A percentile compares a stretch with the other conserved stretches of the same genome.
These are phyloP conservation scores for Corythornis vintsioides DNA, from an alignment of 2,113 vertebrate genomes.

Conservation along the genomic window DNA sequence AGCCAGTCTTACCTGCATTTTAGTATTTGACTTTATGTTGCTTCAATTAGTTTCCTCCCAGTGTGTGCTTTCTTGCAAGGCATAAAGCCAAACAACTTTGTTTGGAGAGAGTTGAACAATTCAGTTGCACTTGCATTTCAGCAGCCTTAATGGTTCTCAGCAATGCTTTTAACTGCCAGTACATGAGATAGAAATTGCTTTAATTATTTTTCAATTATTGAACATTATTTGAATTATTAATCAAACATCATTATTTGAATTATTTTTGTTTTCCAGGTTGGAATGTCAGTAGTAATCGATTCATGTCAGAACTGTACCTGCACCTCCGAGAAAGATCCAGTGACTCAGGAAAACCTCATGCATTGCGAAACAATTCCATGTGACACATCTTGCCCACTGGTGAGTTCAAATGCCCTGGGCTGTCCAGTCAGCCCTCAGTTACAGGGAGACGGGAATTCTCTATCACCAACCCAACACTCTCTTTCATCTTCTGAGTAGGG, in stretches of 20 bases:
- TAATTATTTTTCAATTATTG: background rate
- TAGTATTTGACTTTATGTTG: background rate
- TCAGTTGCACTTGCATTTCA: background rate
- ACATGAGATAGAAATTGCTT: background rate
- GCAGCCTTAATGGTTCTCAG: background rate
- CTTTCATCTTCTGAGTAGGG: conserved; percentile 68
- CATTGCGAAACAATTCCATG: conserved; percentile 73
- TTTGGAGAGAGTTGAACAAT: background rate
- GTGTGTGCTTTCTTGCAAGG: background rate
- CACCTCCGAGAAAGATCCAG: conserved; percentile 42
- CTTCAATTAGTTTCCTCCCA: background rate
- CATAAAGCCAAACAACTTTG: background rate
- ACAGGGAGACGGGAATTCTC: background rate
- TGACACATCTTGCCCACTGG: conserved; percentile 70
- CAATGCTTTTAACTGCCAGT: background rate
- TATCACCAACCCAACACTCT: background rate
- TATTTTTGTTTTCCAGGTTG: background rate
- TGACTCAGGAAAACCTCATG: conserved; percentile 25
- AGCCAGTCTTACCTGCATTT: background rate
- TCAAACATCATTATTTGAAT: background rate
- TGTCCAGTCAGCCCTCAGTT: background rate
- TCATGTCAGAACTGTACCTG: conserved; percentile 78
- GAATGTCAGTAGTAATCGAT: background rate
- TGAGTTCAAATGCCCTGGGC: conserved; percentile 11
- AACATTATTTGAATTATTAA: no score